Evolutionary conservation across 1,140 invertebrate genomes (phyloP), one percentile per base, ranked within the genome.

Genomic region (Bombus pascuorum): DNA sequence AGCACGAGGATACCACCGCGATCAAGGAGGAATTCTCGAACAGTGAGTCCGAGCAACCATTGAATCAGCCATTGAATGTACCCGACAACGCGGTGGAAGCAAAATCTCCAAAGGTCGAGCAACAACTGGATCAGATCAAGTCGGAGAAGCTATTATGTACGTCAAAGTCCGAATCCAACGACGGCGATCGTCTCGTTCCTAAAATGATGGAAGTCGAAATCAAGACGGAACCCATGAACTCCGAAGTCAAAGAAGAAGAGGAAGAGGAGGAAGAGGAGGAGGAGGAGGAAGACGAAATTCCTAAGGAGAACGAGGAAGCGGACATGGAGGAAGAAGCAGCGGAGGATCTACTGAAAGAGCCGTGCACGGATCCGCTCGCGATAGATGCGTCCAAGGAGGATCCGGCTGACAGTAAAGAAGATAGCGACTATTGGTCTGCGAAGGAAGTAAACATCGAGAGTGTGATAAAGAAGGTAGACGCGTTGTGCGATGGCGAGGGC

Each of bases 391-490:
- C 87, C 2, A 95, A 95, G 75, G 95, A 96, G 44, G 95, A 96
- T 86, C 92, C 92, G n/a, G 91, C 93, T 0, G 95, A 96, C 77
- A 96, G 95, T 81, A 97, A 97, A 89, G 97, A 97, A 86, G 97
- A 97, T 90, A 97, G 96, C 91, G 97, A 97, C 92, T 97, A 96
- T 90, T 97, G 97, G 97, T 97, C 96, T 39, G 96, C 97, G 3
- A 97, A 97, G 93, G 97, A 97, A 89, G 96, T 97, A 2, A 97
- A 97, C 89, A 97, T 97, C 81, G 97, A 97, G 87, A 97, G 97
- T 47, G 97, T 98, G 28, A 97, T 98, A 77, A 97, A 97, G 92
- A 97, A 97, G 85, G 96, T 97, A 0, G 97, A 97, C 90, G 97
- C 97, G 9, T 87, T 96, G 1, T 96, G 96, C 75, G 95, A 95